Evolutionary conservation across 2,888 invertebrate genomes (phyloP), one percentile per base, ranked within the genome.

Genomic region (Drosophila cyrtoloma): DNA sequence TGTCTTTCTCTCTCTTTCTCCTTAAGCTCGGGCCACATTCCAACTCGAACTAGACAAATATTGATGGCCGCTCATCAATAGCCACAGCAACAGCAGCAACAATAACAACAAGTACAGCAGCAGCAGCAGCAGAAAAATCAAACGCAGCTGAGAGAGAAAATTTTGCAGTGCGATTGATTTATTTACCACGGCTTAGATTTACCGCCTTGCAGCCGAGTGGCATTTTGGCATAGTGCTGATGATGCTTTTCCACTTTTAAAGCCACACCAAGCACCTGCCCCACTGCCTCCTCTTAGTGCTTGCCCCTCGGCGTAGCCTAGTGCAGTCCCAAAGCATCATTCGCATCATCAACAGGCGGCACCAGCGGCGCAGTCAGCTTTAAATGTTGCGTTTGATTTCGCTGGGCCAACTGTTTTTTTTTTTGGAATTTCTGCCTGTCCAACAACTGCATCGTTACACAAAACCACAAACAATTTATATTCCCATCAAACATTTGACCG

Each of bases 401-500:
- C 80, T 86, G 82, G 87, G 71, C 87, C 77, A 81, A 78, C 81
- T 64, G 69, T 59, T 55, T 53, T 58, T 65, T 50, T 68, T 60
- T 72, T 65, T 67, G 61, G 61, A 56, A 60, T 78, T 70, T 66
- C 47, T 68, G 69, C 32, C 65, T 58, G 76, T 86, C 74, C 72
- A 72, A 75, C 72, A 57, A 57, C 57, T 81, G 81, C 88, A 79
- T 88, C 91, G 89, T 86, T 89, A 90, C 91, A 89, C 89, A 91
- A 92, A 83, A 92, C 92, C 92, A 90, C 92, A 91, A 92, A 91
- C 92, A 92, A 92, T 92, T 92, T 92, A 92, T 92, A 92, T 91
- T 92, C 92, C 92, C 92, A 92, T 91, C 92, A 92, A 92, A 92
- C 92, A 92, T 92, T 92, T 93, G 93, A 93, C 93, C 93, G 84